Percentiles rank a stretch among this genome's conserved stretches.
These are phyloP conservation scores for Murina feae DNA, from an alignment of 2,113 vertebrate genomes.

Conservation along the genomic window DNA sequence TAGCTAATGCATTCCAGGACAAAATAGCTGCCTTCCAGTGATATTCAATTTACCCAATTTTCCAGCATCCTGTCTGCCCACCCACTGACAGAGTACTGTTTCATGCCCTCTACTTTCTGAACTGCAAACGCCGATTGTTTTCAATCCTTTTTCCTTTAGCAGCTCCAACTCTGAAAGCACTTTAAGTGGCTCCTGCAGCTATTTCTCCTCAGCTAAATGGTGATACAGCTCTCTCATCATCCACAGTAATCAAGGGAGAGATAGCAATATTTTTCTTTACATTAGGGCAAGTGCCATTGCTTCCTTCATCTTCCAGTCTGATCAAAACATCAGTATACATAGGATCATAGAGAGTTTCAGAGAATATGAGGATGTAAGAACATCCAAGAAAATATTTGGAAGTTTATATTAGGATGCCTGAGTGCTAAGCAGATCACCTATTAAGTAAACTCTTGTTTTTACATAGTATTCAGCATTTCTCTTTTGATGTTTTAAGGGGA, in stretches of 20 bases:
- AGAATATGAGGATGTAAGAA: neutral
- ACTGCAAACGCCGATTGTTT: constrained; percentile 51
- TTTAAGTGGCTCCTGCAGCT: neutral
- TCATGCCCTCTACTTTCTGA: neutral
- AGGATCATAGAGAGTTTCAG: neutral
- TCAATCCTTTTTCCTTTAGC: constrained; percentile 40
- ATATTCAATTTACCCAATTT: constrained; percentile 59
- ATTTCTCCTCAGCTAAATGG: constrained; percentile 17
- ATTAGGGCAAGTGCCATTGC: neutral
- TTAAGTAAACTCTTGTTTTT: neutral
- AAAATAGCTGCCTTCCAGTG: constrained; percentile 44
- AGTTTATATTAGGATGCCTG: neutral
- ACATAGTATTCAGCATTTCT: neutral
- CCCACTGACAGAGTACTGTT: constrained; percentile 45
- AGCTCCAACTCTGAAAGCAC: constrained; percentile 15
- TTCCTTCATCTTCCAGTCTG: neutral
- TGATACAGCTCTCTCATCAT: neutral
- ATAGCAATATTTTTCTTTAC: neutral
- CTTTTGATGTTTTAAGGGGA: neutral
- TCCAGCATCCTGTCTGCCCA: constrained; percentile 29
- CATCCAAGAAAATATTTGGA: neutral
- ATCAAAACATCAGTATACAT: neutral
- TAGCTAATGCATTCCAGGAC: neutral
- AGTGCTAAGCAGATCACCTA: neutral
- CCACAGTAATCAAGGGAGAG: neutral